Base-by-base conservation (phyloP, 1,140 invertebrate species). In the Tetraneura akinire region DNA sequence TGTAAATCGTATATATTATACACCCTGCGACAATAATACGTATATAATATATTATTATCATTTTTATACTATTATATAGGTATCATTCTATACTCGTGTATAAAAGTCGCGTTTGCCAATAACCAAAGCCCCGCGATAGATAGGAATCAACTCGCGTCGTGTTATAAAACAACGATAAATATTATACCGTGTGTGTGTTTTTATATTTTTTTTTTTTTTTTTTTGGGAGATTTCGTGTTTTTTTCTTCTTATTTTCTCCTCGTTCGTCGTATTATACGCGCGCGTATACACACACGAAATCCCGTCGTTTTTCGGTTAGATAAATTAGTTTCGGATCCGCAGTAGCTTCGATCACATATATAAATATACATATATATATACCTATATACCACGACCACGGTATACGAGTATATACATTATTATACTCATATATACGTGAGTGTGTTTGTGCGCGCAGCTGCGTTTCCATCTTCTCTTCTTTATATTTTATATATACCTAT, bases 291-390 rank as follows among this genome's bases (percentile, higher is more conserved):
- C 53, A 45, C 74, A 55, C 45, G 55, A 78, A 78, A 78, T 42
- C 32, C 57, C 55, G 53, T 42, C 74, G 74, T 42, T 78, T 78
- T 57, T 78, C 74, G 74, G 74, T 60, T 60, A 78, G 74, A 78
- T 78, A 78, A 78, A 78, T 78, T 78, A 78, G 74, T 78, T 78
- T 78, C 55, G 74, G 71, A 51, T 74, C 49, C 66, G 66, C 37
- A 42, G 74, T 47, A 76, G 73, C 71, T 60, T 1, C 16, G 32
- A 18, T 21, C 16, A 9, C 42, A 18, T 42, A 3, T n/a, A 16
- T n/a, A 66, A n/a, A 42, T 66, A 14, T n/a, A n/a, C n/a, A n/a
- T 53, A 18, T 37, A 5, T 14, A 16, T 68, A 23, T 16, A 23
- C 5, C 4, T 57, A 57, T n/a, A n/a, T n/a, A n/a, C n/a, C n/a